These are phyloP conservation scores for Blomia tropicalis DNA, from an alignment of 2,888 invertebrate species.

Conservation along the genomic window DNA sequence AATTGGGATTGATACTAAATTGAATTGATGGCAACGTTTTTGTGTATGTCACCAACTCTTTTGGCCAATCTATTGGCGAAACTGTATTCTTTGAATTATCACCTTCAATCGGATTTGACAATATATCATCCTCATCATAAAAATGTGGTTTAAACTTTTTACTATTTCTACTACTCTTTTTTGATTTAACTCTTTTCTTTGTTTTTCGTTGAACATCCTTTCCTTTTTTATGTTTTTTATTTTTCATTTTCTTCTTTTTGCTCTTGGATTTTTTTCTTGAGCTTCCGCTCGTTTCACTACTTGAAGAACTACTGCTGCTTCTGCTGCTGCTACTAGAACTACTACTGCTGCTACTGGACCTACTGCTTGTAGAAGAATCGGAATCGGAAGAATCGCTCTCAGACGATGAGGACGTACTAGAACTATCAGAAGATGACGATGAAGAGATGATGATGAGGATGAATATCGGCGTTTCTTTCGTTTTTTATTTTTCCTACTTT, in stretches of 20 bases:
- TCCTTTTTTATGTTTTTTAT: slow-evolving; percentile 2
- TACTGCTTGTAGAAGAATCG: neutral
- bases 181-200: slow-evolving; percentile 2
- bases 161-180: too few species aligned
- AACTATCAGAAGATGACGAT: slow-evolving; percentile 3
- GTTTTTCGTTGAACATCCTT: neutral
- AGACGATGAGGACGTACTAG: neutral
- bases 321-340: slow-evolving; percentile 12
- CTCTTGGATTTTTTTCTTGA: slow-evolving; percentile 64
- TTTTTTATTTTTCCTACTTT: slow-evolving; percentile 6
- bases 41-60: slow-evolving; percentile 13
- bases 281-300: slow-evolving; percentile 36
- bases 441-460: slow-evolving; percentile 1
- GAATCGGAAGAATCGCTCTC: neutral
- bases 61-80: neutral
- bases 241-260: slow-evolving; percentile 57
- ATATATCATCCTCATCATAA: slow-evolving; percentile 4
- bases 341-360: neutral
- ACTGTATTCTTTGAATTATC: too few species aligned
- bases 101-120: neutral
- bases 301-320: slow-evolving; percentile 30
- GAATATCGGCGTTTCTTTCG: neutral
- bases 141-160: too few species aligned
- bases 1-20: slow-evolving; percentile 16
- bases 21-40: slow-evolving; percentile 8